These are phyloP conservation scores for Hypotaenidia okinawae DNA, from an alignment of 2,797 vertebrate genomes.

Conservation along the genomic window DNA sequence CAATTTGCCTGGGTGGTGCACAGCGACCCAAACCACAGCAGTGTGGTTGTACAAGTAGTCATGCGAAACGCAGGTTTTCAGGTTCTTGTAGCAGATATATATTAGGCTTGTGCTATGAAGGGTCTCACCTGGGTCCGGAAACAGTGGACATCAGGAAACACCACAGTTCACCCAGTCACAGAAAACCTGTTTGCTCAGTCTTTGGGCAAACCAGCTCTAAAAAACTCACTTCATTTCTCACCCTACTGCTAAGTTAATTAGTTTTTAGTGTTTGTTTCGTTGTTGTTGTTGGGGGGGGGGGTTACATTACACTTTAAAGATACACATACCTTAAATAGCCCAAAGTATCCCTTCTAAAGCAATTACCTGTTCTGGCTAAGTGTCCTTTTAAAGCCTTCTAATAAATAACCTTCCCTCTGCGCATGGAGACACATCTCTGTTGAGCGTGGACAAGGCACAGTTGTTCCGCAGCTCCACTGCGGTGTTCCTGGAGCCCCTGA, in stretches of 20 bases:
- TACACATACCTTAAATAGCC: neutral
- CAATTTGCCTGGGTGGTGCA: neutral
- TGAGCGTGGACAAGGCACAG: rapidly evolving
- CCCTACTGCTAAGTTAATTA: neutral
- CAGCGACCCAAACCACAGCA: neutral
- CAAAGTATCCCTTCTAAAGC: neutral
- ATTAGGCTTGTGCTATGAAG: neutral
- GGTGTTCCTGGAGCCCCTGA: neutral
- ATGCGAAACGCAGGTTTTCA: neutral
- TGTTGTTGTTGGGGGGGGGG: rapidly evolving
- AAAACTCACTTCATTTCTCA: neutral
- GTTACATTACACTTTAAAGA: neutral
- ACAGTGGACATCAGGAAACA: neutral
- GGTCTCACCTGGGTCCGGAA: neutral
- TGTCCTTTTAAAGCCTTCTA: neutral
- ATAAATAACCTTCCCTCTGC: neutral
- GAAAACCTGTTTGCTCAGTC: neutral
- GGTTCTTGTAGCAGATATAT: neutral
- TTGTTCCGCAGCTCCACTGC: neutral
- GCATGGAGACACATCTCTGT: neutral
- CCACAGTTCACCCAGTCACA: neutral
- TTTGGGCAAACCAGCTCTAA: neutral
- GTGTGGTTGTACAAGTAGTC: neutral
- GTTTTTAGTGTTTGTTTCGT: neutral
- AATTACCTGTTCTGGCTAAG: neutral